Evolutionary conservation across 2,888 invertebrate genomes (phyloP).

Genomic region (Argynnis bischoffii): DNA sequence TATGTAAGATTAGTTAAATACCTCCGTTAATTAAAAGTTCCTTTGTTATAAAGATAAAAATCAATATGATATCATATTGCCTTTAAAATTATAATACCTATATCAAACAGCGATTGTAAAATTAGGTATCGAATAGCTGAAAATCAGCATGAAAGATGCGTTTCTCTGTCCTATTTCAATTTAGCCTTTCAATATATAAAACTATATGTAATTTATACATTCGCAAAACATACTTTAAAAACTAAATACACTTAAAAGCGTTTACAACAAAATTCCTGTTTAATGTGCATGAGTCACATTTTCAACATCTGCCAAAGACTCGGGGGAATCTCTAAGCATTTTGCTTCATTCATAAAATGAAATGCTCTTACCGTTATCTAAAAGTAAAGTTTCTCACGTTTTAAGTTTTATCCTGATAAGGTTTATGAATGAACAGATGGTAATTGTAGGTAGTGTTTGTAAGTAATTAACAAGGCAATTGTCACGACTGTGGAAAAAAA

Average conservation of each 20-base stretch:
- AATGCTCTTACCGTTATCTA: conserved; percentile 60
- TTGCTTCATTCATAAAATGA: conserved; percentile 57
- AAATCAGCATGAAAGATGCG: too few relatives aligned
- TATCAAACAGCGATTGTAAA: too few relatives aligned
- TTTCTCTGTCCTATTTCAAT: too few relatives aligned
- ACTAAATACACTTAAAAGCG: conserved; percentile 10
- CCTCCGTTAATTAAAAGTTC: too few relatives aligned
- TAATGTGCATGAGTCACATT: conserved; percentile 42
- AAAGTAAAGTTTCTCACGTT: conserved; percentile 53
- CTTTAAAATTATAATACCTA: too few relatives aligned
- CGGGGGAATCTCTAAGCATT: conserved; percentile 38
- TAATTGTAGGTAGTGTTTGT: conserved; percentile 10
- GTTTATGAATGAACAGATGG: conserved; percentile 23
- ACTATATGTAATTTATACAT: too few relatives aligned
- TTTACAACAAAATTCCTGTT: conserved; percentile 22
- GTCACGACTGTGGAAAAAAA: background rate
- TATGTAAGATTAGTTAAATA: too few relatives aligned
- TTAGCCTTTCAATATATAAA: too few relatives aligned
- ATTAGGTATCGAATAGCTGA: too few relatives aligned
- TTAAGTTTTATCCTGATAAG: conserved; percentile 29
- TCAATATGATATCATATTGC: too few relatives aligned
- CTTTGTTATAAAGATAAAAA: too few relatives aligned
- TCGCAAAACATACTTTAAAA: background rate
- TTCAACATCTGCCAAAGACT: conserved; percentile 54
- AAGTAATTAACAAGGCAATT: conserved; percentile 1